phyloP scores from a whole-genome alignment of 35 echinoderm and acorn worm species.

The Chiridota heheva region DNA sequence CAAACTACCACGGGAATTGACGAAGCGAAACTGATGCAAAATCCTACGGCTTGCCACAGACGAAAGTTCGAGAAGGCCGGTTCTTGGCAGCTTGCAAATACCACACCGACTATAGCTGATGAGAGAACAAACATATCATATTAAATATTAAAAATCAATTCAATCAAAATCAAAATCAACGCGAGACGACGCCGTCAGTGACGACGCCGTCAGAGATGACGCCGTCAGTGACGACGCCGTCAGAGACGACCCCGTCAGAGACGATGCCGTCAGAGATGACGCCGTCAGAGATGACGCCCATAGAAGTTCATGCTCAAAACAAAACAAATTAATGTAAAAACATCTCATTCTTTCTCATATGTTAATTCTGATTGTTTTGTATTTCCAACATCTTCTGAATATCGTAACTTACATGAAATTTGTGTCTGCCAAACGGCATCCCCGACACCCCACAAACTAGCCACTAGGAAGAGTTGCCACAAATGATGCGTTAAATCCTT shows the following conservation, averaged over 20 bases:
- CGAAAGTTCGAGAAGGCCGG: conserved; percentile 52
- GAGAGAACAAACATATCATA: not conserved
- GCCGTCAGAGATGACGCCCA: too few species aligned
- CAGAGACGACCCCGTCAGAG: too few species aligned
- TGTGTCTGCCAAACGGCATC: conserved; percentile 90
- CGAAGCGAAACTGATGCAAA: conserved; percentile 26
- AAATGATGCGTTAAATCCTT: not conserved
- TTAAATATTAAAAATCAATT: not conserved
- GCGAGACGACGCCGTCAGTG: too few species aligned
- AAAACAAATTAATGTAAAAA: too few species aligned
- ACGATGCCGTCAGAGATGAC: too few species aligned
- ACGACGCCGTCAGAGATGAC: too few species aligned
- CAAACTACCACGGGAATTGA: not conserved
- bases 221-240: too few species aligned
- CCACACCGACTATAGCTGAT: conserved; percentile 46
- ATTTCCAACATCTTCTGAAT: too few species aligned
- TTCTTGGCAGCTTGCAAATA: conserved; percentile 41
- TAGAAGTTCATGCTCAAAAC: too few species aligned
- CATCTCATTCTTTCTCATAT: too few species aligned
- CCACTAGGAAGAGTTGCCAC: conserved; percentile 54
- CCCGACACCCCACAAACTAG: conserved; percentile 59
- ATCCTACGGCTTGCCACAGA: conserved; percentile 44
- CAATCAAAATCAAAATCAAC: too few species aligned
- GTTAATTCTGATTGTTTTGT: too few species aligned
- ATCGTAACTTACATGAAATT: conserved; percentile 59